phyloP scores from a whole-genome alignment of 2,888 invertebrate species.

The Acronicta leporina region DNA sequence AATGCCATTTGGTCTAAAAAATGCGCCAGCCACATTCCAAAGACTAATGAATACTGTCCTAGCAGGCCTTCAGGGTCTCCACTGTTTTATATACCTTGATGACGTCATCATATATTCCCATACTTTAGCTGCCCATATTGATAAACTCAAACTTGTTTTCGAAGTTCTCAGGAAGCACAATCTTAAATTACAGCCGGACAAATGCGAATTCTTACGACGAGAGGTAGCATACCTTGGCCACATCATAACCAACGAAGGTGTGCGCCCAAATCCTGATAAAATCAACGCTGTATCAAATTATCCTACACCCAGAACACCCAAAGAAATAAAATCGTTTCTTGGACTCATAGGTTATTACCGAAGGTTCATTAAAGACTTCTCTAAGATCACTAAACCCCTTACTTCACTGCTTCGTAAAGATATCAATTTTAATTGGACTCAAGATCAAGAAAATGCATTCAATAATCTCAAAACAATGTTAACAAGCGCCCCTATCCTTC shows the following conservation, averaged over 20 bases:
- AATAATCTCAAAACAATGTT: no score
- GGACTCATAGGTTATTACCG: no score
- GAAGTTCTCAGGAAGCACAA: background rate
- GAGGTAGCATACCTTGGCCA: background rate
- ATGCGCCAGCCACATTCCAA: background rate
- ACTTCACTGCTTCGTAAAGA: no score
- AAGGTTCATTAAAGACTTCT: no score
- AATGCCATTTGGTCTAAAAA: conserved; percentile 1
- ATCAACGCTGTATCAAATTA: background rate
- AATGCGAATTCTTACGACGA: background rate
- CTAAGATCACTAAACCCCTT: no score
- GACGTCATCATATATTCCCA: background rate
- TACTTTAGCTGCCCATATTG: background rate
- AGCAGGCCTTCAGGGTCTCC: background rate
- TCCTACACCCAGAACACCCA: background rate
- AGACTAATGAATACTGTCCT: background rate
- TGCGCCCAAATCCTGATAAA: background rate
- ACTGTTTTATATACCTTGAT: background rate
- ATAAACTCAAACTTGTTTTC: background rate
- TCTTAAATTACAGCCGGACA: background rate
- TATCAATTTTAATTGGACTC: no score
- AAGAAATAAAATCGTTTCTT: background rate
- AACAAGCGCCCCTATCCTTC: no score
- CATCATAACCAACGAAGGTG: background rate
- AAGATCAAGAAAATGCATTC: no score